Conservation (phyloP, 2,797 vertebrate species). For the Myripristis jacobus region DNA sequence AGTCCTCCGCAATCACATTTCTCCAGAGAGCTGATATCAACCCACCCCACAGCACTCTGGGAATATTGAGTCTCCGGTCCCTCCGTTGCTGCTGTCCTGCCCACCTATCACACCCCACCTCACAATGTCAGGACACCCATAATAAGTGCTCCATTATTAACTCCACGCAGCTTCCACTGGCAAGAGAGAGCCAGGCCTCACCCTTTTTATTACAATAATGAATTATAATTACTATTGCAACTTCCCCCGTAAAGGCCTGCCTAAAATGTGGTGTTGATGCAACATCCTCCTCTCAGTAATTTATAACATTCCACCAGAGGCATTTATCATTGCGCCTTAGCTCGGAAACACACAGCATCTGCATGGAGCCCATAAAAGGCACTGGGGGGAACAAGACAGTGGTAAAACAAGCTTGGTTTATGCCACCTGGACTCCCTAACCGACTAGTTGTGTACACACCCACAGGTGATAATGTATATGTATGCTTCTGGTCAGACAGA, state of each 20-base stretch:
- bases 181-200: conserved; percentile 43
- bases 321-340: conserved; percentile 64
- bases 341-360: conserved; percentile 56
- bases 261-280: conserved; percentile 38
- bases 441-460: neutral
- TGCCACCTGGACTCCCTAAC: neutral
- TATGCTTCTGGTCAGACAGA: neutral
- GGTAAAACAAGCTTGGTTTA: conserved; percentile 12
- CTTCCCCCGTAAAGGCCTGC: conserved; percentile 62
- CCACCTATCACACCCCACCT: conserved; percentile 35
- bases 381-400: neutral
- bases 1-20: no score
- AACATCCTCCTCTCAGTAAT: conserved; percentile 64
- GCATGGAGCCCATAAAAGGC: conserved; percentile 42
- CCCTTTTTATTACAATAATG: conserved; percentile 70
- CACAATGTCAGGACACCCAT: conserved; percentile 43
- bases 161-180: conserved; percentile 15
- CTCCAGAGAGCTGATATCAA: neutral
- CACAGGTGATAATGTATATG: neutral
- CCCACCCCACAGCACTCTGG: no score
- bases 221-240: conserved; percentile 76
- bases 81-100: conserved; percentile 8
- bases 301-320: conserved; percentile 58
- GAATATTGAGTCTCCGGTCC: neutral
- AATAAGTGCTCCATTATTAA: conserved; percentile 51